phyloP scores from a whole-genome alignment of 2,113 vertebrate genomes.

The Heterotis niloticus region DNA sequence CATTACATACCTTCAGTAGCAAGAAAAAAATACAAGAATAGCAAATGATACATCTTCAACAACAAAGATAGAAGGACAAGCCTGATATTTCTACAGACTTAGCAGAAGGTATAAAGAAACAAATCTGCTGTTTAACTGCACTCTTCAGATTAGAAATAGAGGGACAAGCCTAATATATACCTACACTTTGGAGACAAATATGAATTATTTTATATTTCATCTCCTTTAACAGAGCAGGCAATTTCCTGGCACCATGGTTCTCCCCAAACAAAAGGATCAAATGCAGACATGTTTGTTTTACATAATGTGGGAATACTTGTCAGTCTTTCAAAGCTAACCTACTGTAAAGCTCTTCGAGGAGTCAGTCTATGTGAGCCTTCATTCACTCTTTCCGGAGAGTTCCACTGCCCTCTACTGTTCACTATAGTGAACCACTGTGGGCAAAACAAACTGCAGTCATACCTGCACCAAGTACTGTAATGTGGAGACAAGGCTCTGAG shows the following conservation, averaged over 20 bases:
- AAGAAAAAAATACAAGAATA: background rate
- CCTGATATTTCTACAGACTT: too few species aligned
- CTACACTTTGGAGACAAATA: too few species aligned
- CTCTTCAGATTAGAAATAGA: too few species aligned
- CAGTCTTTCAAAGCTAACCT: background rate
- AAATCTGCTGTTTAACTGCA: too few species aligned
- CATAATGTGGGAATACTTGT: background rate
- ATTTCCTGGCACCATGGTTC: background rate
- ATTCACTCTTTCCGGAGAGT: background rate
- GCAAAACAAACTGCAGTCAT: background rate
- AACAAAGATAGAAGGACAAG: too few species aligned
- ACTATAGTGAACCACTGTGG: conserved; percentile 3
- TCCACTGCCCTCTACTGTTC: conserved; percentile 16
- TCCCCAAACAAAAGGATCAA: background rate
- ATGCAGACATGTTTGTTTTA: background rate
- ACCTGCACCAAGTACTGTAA: background rate
- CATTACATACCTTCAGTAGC: background rate
- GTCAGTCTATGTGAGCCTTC: background rate
- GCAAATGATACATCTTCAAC: too few species aligned
- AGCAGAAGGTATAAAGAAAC: too few species aligned
- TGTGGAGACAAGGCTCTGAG: background rate
- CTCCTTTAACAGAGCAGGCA: background rate
- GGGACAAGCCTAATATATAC: too few species aligned
- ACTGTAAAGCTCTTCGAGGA: background rate
- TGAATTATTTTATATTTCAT: too few species aligned